Evolutionary conservation across 1,140 invertebrate genomes (phyloP), one percentile per base, ranked within the genome.

Genomic region (Trichonephila clavata): DNA sequence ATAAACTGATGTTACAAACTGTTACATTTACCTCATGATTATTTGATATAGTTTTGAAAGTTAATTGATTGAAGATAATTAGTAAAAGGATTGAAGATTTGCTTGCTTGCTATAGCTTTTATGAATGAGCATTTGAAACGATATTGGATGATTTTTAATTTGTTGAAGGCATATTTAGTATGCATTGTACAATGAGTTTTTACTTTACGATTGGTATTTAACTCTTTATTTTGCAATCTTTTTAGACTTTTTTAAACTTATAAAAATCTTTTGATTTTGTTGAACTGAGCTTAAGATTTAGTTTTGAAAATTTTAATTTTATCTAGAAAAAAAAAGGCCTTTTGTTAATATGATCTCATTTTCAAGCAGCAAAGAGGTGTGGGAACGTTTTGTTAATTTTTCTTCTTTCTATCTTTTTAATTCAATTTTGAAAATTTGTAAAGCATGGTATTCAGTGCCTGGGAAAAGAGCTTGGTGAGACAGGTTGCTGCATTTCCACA

Each of bases 121-220:
- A 77, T 57, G 83, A 84, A 84, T 59, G 83, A 84, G 50, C 57
- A 84, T 84, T 84, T 27, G n/a, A 84, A 21, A 14, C 27, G 27
- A 59, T 59, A n/a, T 20, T 84, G 83, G n/a, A 84, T 16, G 83
- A 84, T 60, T 24, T 84, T 84, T 84, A 27, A 84, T 60, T 57
- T 84, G 83, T 27, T 84, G 86, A 87, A 63, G 86, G 86, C 86
- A 87, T 87, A 87, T 87, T 87, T 87, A 87, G 86, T 87, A 63
- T 87, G 61, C 61, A 32, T 43, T 65, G 61, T 87, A 84, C 43
- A 57, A 24, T 84, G 27, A 77, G 71, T 84, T 84, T 84, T 84
- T 84, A 59, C n/a, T 27, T 59, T 84, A 84, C 16, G 50, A 32
- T 77, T 27, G 71, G 81, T 59, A 16, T 24, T 84, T 84, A 18